Evolutionary conservation across 2,888 invertebrate species (phyloP).

Genomic region (Agrotis segetum): DNA sequence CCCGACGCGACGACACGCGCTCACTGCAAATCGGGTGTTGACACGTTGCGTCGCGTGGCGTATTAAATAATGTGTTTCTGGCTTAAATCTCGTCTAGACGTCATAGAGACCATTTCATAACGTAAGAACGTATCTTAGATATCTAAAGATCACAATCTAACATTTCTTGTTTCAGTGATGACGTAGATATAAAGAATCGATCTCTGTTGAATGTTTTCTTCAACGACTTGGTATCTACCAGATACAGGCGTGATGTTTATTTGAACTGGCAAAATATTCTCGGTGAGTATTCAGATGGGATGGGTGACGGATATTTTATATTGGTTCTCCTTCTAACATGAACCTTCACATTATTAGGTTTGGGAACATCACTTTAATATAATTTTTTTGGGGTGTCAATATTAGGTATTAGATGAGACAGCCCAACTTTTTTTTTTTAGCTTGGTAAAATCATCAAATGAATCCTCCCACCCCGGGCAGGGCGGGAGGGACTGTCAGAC

Average conservation of each 20-base stretch:
- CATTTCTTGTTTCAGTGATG: slow-evolving; percentile 76
- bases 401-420: too few species aligned
- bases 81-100: slow-evolving; percentile 16
- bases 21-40: too few species aligned
- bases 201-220: slow-evolving; percentile 92
- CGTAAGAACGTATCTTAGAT: not conserved
- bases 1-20: too few species aligned
- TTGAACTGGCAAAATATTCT: slow-evolving; percentile 93
- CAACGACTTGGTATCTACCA: slow-evolving; percentile 92
- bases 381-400: too few species aligned
- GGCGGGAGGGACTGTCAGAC: too few species aligned
- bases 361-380: not conserved
- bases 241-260: slow-evolving; percentile 92
- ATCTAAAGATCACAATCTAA: slow-evolving; percentile 4
- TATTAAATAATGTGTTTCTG: too few species aligned
- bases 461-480: too few species aligned
- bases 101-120: not conserved
- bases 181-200: slow-evolving; percentile 85
- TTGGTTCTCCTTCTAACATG: slow-evolving; percentile 1
- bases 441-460: too few species aligned
- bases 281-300: slow-evolving; percentile 83
- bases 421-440: too few species aligned
- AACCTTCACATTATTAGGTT: slow-evolving; percentile 21
- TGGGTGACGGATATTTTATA: slow-evolving; percentile 65
- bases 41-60: too few species aligned